Evolutionary conservation across 2,888 invertebrate genomes (phyloP), one percentile per base, ranked within the genome.

Genomic region (Neuroscelio doddi): DNA sequence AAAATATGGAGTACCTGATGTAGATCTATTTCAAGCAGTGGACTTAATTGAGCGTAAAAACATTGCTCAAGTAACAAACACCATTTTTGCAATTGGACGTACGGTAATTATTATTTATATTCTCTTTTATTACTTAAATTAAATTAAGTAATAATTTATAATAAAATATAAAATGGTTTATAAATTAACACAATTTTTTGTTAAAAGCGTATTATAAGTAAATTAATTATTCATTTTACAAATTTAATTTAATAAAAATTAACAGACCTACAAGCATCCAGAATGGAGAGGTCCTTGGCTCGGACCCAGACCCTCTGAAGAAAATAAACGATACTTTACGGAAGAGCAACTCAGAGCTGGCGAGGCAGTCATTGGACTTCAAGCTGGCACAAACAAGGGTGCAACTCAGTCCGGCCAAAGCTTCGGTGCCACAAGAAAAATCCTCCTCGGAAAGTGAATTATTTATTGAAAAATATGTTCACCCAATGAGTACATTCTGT

Each of bases 41-140:
- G 97, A 97, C 79, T 88, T 97, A 21, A 96, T 93, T 89, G 97
- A 97, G 83, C 90, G 89, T 78, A 94, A 95, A 85, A 96, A 97
- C 84, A 93, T 97, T 69, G 90, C 92, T 27, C 89, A 93, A 56
- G 96, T 97, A 42, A 93, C 96, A 47, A 91, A 91, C 76, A 94
- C 95, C 46, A 91, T 97, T 76, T 93, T 93, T 78, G 93, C 96
- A 10, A 88, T 97, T 70, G 97, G 94, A 58, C 90, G 96, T 78
- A 93, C 95, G 83, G 93, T 93, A 86, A 85, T 87, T 76, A 9
- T 42, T 21, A 26, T 29, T 24, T 14, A 39, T 29, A n/a, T n/a
- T n/a, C n/a, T n/a, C 41, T 36, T 4, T 17, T 41, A 5, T 10
- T 15, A 9, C 30, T 42, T 14, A 4, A 24, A 56, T 1, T 14